A percentile compares a stretch with the other conserved stretches of the same genome.
phyloP scores from a whole-genome alignment of 2,888 invertebrate species.

The Proisotoma minuta region DNA sequence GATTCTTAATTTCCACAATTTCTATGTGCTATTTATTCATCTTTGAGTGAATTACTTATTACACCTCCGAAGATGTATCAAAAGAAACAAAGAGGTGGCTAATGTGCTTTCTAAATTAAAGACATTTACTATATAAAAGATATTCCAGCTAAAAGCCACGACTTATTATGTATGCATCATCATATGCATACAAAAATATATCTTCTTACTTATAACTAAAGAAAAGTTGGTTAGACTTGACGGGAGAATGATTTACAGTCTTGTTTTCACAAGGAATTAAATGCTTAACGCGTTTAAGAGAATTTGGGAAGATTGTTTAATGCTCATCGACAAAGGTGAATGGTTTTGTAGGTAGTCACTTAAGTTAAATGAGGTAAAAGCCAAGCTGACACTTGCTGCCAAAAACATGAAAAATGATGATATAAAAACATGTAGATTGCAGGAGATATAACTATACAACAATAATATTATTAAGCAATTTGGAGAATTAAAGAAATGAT shows the following conservation, averaged over 20 bases:
- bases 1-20: no score
- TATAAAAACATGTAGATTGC: not conserved
- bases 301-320: not conserved
- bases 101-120: no score
- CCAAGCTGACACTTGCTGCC: constrained; percentile 1
- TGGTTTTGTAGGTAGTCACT: not conserved
- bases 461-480: not conserved
- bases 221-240: constrained; percentile 36
- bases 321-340: not conserved
- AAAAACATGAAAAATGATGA: not conserved
- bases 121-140: no score
- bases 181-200: no score
- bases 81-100: no score
- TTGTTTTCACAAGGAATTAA: constrained; percentile 46
- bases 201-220: no score
- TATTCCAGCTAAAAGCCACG: no score
- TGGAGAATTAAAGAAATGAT: no score
- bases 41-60: no score
- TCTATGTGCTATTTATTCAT: no score
- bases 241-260: constrained; percentile 46
- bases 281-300: constrained; percentile 22
- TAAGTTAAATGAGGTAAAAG: not conserved
- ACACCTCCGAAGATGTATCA: no score
- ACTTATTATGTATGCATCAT: no score
- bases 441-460: not conserved